Evolutionary conservation across 2,797 vertebrate species (phyloP).

Genomic region (Clarias pachynema): DNA sequence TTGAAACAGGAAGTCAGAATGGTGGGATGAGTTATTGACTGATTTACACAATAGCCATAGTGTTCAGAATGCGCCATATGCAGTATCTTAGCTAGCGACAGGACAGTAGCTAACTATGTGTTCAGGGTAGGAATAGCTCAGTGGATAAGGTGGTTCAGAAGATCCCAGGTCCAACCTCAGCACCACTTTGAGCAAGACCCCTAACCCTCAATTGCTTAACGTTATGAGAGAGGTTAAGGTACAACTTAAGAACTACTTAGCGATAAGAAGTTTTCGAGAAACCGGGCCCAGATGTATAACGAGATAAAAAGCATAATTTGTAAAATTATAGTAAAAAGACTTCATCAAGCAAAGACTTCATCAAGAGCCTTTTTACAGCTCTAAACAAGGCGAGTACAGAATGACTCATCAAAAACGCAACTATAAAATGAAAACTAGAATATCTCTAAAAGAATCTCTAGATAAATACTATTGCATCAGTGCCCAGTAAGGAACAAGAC

Average conservation of each 20-base stretch:
- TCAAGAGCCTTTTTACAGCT: not conserved
- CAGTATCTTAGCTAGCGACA: too few species aligned
- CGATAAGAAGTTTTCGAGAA: too few species aligned
- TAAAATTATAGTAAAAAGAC: too few species aligned
- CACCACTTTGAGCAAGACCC: too few species aligned
- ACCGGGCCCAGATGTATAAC: too few species aligned
- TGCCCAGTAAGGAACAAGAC: not conserved
- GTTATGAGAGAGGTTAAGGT: too few species aligned
- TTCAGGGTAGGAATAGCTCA: too few species aligned
- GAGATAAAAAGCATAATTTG: too few species aligned
- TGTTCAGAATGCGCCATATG: conserved; percentile 14
- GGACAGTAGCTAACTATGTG: not conserved
- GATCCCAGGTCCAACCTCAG: too few species aligned
- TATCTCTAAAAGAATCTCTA: not conserved
- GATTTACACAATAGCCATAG: not conserved
- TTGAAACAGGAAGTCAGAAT: not conserved
- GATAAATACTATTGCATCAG: not conserved
- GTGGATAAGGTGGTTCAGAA: too few species aligned
- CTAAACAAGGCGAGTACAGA: not conserved
- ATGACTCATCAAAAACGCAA: not conserved
- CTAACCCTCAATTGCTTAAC: too few species aligned
- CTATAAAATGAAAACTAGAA: not conserved
- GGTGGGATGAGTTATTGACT: not conserved
- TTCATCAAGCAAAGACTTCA: not conserved
- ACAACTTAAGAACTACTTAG: too few species aligned